These are phyloP conservation scores for Dugesia japonica DNA, from an alignment of 2,888 invertebrate species.

Conservation along the genomic window DNA sequence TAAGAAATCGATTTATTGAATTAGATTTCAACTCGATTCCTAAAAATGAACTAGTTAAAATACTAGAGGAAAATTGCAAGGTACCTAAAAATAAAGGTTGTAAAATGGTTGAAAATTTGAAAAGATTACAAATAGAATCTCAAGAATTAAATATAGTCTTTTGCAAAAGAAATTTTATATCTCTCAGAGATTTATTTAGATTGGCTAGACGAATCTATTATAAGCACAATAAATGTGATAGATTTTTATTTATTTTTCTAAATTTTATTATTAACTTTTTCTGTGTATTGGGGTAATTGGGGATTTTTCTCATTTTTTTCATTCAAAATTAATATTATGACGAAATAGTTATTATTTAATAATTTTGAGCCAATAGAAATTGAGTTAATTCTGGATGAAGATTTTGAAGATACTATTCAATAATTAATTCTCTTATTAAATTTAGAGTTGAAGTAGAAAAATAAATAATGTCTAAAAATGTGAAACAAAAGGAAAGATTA, in stretches of 20 bases:
- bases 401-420: too few species aligned
- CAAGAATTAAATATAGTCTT: conserved; percentile 72
- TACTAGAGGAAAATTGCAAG: conserved; percentile 69
- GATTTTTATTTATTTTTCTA: too few species aligned
- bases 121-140: conserved; percentile 58
- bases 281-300: too few species aligned
- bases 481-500: background rate
- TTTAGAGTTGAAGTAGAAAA: too few species aligned
- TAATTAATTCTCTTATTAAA: too few species aligned
- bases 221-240: background rate
- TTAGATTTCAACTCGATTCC: conserved; percentile 90
- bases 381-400: too few species aligned
- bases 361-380: too few species aligned
- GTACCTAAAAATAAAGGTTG: conserved; percentile 72
- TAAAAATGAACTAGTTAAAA: conserved; percentile 62
- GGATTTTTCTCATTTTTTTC: too few species aligned
- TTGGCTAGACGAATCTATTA: conserved; percentile 78
- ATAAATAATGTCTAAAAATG: too few species aligned
- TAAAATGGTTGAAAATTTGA: conserved; percentile 76
- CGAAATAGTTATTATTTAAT: too few species aligned
- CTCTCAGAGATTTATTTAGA: conserved; percentile 77
- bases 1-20: conserved; percentile 89
- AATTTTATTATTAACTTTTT: too few species aligned
- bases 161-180: conserved; percentile 76
- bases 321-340: too few species aligned